A percentile compares a stretch with the other conserved stretches of the same genome.
phyloP scores from a whole-genome alignment of 1,140 invertebrate species.

The Drosophila arawakana region DNA sequence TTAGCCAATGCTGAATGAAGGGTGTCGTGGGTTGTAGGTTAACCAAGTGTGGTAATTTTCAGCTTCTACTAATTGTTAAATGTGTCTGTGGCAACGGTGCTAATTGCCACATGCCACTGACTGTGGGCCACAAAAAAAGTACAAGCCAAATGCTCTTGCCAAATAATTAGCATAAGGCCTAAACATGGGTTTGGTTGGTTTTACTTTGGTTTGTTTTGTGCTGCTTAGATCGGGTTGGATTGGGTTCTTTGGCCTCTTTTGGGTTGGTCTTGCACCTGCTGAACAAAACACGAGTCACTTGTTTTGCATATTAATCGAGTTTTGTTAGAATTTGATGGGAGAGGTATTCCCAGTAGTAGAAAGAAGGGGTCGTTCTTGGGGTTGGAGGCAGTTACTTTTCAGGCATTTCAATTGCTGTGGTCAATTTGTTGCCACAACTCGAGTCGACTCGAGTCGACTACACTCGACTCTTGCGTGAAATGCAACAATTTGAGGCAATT shows the following conservation, averaged over 20 bases:
- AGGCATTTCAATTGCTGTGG: slow-evolving; percentile 74
- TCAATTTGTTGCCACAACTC: slow-evolving; percentile 24
- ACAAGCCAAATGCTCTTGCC: background rate
- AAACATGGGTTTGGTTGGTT: background rate
- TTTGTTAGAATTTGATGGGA: slow-evolving; percentile 21
- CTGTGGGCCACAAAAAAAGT: slow-evolving; percentile 29
- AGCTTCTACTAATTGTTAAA: slow-evolving; percentile 52
- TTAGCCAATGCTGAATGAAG: no score
- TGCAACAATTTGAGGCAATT: slow-evolving; percentile 73
- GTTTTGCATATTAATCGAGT: slow-evolving; percentile 77
- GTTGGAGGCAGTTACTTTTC: slow-evolving; percentile 17
- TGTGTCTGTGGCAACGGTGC: slow-evolving; percentile 40
- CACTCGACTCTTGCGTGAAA: slow-evolving; percentile 65
- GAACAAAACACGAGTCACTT: slow-evolving; percentile 7
- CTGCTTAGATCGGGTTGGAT: background rate
- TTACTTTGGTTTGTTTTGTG: background rate
- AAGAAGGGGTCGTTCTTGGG: background rate
- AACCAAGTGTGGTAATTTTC: slow-evolving; percentile 31
- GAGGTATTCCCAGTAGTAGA: no score
- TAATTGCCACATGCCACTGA: slow-evolving; percentile 69
- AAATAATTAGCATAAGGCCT: slow-evolving; percentile 60
- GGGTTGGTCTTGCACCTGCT: slow-evolving; percentile 56
- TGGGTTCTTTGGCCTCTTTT: slow-evolving; percentile 3
- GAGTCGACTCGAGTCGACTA: background rate
- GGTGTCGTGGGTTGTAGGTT: background rate